Conservation (phyloP, 2,113 vertebrate genomes). For the Albula goreensis region DNA sequence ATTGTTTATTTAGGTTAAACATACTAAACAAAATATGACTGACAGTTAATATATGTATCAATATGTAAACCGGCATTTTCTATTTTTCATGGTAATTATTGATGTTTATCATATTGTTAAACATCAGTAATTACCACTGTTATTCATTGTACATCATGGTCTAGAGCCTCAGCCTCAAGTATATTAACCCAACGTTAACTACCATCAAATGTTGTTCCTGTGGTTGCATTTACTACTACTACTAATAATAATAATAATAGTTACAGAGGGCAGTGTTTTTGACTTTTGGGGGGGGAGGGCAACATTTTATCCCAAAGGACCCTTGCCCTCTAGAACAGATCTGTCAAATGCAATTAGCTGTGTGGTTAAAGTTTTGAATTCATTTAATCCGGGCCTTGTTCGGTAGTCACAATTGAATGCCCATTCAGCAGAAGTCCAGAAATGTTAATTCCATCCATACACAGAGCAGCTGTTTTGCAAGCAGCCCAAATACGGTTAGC, state of each 20-base stretch:
- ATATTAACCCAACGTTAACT: background rate
- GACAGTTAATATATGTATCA: too few relatives aligned
- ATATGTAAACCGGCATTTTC: too few relatives aligned
- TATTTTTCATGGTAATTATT: too few relatives aligned
- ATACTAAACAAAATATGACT: too few relatives aligned
- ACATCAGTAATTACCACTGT: too few relatives aligned
- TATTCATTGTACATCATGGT: too few relatives aligned
- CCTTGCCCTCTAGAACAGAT: background rate
- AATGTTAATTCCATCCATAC: slow-evolving; percentile 3
- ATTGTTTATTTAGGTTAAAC: too few relatives aligned
- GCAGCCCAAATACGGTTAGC: background rate
- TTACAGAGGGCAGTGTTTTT: background rate
- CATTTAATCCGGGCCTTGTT: background rate
- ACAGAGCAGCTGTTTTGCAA: background rate
- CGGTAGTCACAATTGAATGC: background rate
- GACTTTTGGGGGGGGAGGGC: background rate
- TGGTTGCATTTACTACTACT: background rate
- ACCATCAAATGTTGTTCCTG: background rate
- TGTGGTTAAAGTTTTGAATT: background rate
- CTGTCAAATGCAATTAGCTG: background rate
- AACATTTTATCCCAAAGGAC: background rate
- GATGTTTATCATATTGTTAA: too few relatives aligned
- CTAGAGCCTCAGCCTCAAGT: background rate
- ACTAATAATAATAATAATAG: background rate
- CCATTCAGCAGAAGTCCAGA: background rate